These are phyloP conservation scores for Nezara viridula DNA, from an alignment of 2,888 invertebrate species.

Conservation along the genomic window DNA sequence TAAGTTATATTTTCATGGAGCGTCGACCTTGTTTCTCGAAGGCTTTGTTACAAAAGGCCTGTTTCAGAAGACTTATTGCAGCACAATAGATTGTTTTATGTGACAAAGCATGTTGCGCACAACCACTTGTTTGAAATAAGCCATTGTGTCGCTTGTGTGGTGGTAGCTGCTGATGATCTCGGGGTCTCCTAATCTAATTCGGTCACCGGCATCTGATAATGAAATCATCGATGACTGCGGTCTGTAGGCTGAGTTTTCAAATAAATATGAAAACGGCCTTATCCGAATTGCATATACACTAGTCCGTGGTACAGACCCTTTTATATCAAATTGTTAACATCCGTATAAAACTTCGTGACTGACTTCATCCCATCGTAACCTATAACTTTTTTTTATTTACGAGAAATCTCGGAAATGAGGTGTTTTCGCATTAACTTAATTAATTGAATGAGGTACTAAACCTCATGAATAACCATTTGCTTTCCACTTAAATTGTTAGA, in stretches of 20 bases:
- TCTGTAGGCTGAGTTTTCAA: neutral
- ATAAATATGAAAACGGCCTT: neutral
- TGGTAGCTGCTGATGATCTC: neutral
- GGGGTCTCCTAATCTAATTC: neutral
- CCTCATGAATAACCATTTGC: no score
- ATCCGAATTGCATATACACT: no score
- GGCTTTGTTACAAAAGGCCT: slow-evolving; percentile 27
- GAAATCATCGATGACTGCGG: neutral
- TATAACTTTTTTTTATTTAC: no score
- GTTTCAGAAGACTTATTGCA: slow-evolving; percentile 21
- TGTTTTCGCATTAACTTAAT: no score
- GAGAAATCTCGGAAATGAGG: no score
- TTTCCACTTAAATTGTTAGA: no score
- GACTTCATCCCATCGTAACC: no score
- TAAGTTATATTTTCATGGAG: slow-evolving; percentile 17
- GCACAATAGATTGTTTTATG: slow-evolving; percentile 45
- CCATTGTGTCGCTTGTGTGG: slow-evolving; percentile 21
- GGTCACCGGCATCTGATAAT: neutral
- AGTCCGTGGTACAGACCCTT: no score
- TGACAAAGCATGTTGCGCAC: slow-evolving; percentile 31
- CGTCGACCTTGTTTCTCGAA: slow-evolving; percentile 15
- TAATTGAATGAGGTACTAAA: no score
- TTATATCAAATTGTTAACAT: no score
- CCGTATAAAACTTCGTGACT: no score
- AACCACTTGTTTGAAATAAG: slow-evolving; percentile 35